Base-by-base conservation (phyloP, 1,140 invertebrate genomes). In the Augochlora pura region DNA sequence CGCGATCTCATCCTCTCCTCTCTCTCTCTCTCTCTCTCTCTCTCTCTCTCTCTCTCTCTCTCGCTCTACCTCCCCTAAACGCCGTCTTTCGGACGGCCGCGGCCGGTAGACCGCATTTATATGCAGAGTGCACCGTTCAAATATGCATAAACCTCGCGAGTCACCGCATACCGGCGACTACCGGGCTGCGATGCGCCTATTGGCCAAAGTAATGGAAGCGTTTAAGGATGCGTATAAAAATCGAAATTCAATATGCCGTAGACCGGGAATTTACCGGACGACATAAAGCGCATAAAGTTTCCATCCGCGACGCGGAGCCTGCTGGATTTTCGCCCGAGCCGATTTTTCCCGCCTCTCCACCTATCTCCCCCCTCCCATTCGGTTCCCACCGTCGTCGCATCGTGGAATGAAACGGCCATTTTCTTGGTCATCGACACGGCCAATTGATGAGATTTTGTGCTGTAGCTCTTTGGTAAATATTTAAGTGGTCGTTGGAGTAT, bases 61-160 rank as follows among this genome's bases (percentile, higher is more conserved):
- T 2, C n/a, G n/a, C n/a, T n/a, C n/a, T n/a, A n/a, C n/a, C 32
- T 10, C 63, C 67, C 32, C 63, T 80, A 82, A 86, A 77, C 84
- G 72, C 27, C 80, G 69, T 80, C 84, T 86, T 86, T 79, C 73
- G 72, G 76, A 73, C 75, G 77, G 68, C 46, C 57, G 25, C 32
- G 32, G 32, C 32, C 32, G 32, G 32, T 67, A 81, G 67, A 76
- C 71, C 84, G 77, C 84, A 86, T 86, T 86, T 86, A 86, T 86
- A 86, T 86, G 85, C 85, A 83, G 84, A 86, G 84, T 80, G 69
- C 75, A 86, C 84, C 82, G 78, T 86, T 82, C 84, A 84, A 86
- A 86, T 83, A 86, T 86, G 85, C 85, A 86, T 86, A 86, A 86
- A 86, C 83, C 79, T 83, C 54, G 60, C 74, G 83, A 79, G 70